Base-by-base conservation (phyloP, 2,888 invertebrate species). In the Ellobium chinense region DNA sequence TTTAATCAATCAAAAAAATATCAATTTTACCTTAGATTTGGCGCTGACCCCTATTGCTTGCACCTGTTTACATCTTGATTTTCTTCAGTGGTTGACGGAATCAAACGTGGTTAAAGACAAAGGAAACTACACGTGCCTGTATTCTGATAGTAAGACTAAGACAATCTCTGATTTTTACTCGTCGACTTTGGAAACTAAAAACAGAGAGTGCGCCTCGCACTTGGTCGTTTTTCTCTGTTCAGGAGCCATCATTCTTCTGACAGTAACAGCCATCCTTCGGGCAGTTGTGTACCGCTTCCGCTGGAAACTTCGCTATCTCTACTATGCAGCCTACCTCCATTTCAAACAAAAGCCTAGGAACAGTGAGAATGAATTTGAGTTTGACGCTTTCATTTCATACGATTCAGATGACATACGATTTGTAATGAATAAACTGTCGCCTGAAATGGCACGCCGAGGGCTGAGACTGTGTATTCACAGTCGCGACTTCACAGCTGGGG, bases 361-460 rank as follows among this genome's bases (percentile, higher is more conserved):
- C 2, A 37, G 29, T 1, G n/a, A 37, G 12, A 24, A n/a, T n/a
- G 39, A 77, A 4, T 80, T 77, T 39, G 31, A 72, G 9, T 82
- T 46, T 54, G 82, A 82, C 34, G 82, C 77, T 24, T 82, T 82
- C 39, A 76, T 82, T 7, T 68, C 73, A 4, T 82, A 80, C 58
- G 76, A 76, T 24, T 21, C 56, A 1, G 73, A 80, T 34, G 80
- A 82, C 56, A 5, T 37, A 7, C 21, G 39, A 31, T 82, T 82
- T 46, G 82, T 82, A 29, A 14, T 54, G 27, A 18, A 27, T 21
- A n/a, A n/a, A n/a, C 39, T 76, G 60, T 9, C 27, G 1, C 29
- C 1, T 14, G 73, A 73, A 27, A 34, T 76, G 31, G 36, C 54
- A 24, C 54, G 21, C 24, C 76, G 65, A 21, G 76, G 58, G 5